Conservation (phyloP, 2,113 vertebrate species). For the Ursus arctos region DNA sequence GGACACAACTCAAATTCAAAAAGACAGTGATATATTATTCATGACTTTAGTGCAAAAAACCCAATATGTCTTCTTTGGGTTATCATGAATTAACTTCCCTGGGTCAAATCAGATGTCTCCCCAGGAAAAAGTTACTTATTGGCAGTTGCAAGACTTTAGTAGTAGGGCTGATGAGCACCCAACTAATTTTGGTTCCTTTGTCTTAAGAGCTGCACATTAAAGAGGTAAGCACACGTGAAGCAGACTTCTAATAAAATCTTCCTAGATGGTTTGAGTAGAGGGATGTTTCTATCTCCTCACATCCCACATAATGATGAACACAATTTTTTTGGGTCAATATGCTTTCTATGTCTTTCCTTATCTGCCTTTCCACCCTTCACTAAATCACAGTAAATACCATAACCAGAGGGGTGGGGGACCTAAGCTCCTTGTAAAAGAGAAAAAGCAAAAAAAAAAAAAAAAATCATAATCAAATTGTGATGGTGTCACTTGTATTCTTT, state of each 20-base stretch:
- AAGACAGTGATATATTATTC: not conserved
- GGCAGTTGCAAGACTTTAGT: not conserved
- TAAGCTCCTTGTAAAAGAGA: not conserved
- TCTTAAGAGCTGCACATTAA: not conserved
- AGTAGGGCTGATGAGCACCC: not conserved
- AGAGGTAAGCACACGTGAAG: not conserved
- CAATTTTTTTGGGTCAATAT: not conserved
- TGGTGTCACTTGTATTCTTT: not conserved
- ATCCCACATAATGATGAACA: not conserved
- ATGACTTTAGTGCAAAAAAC: not conserved
- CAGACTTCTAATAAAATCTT: not conserved
- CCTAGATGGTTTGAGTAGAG: not conserved
- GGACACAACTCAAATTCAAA: not conserved
- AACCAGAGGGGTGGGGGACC: not conserved
- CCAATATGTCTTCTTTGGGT: not conserved
- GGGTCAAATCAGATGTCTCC: not conserved
- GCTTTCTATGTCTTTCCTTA: not conserved
- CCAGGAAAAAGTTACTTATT: not conserved
- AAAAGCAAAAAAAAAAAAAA: not conserved
- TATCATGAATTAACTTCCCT: not conserved
- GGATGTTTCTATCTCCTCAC: not conserved
- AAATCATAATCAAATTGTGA: conserved; percentile 36
- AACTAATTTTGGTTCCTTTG: not conserved
- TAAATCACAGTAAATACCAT: not conserved
- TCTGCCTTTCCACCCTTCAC: not conserved